Evolutionary conservation across 2,797 vertebrate species (phyloP).

Genomic region (Hoplostethus mediterraneus): DNA sequence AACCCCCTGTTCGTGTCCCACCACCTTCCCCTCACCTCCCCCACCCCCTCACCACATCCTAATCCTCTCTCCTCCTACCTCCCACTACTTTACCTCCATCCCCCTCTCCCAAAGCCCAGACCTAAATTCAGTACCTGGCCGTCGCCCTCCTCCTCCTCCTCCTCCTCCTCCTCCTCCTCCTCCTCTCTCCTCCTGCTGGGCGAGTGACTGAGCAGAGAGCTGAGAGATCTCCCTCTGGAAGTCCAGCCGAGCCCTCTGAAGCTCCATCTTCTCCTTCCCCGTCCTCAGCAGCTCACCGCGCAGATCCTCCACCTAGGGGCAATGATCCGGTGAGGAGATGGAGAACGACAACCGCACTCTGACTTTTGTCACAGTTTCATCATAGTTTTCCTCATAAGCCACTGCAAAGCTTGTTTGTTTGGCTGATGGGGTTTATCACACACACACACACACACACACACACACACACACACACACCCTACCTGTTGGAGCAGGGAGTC

Average conservation of each 20-base stretch:
- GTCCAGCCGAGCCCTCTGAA: slow-evolving; percentile 82
- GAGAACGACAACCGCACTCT: slow-evolving; percentile 31
- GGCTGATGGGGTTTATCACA: slow-evolving; percentile 25
- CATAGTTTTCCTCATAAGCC: slow-evolving; percentile 1
- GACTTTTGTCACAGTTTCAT: neutral
- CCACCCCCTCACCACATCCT: neutral
- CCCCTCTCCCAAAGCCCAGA: neutral
- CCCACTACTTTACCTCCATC: slow-evolving; percentile 15
- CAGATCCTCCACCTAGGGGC: slow-evolving; percentile 90
- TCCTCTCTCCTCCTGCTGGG: slow-evolving; percentile 74
- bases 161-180: slow-evolving; percentile 64
- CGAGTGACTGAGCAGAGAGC: slow-evolving; percentile 71
- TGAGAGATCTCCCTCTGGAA: slow-evolving; percentile 76
- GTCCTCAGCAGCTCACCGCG: slow-evolving; percentile 86
- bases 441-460: slow-evolving; percentile 24
- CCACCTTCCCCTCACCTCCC: neutral
- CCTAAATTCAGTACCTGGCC: slow-evolving; percentile 51
- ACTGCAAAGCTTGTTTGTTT: slow-evolving; percentile 19
- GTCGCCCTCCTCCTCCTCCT: slow-evolving; percentile 29
- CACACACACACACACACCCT: slow-evolving; percentile 60
- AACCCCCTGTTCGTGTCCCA: no score
- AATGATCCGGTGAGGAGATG: slow-evolving; percentile 13
- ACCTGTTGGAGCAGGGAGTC: slow-evolving; percentile 91
- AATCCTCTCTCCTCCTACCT: slow-evolving; percentile 55
- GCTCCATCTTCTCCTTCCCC: slow-evolving; percentile 83